Evolutionary conservation across 2,888 invertebrate species (phyloP).

Genomic region (Gerris lacustris): DNA sequence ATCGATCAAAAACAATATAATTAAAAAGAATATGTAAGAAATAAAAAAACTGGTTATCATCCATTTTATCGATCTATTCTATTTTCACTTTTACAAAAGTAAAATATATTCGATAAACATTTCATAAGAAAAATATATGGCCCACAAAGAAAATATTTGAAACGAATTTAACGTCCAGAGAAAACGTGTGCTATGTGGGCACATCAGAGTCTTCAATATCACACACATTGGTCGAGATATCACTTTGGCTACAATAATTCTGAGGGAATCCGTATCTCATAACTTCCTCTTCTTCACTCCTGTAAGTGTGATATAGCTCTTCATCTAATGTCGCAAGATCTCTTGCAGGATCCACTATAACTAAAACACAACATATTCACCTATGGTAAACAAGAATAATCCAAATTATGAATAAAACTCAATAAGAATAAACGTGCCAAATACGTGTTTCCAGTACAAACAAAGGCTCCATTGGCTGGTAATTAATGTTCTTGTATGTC

Average conservation of each 20-base stretch:
- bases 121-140: not conserved
- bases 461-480: too few relatives aligned
- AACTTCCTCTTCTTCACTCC: slow-evolving; percentile 42
- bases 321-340: slow-evolving; percentile 56
- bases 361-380: not conserved
- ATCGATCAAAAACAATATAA: too few relatives aligned
- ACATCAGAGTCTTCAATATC: slow-evolving; percentile 64
- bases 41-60: not conserved
- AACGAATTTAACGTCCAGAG: not conserved
- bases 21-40: not conserved
- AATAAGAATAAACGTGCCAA: too few relatives aligned
- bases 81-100: not conserved
- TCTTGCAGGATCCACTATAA: slow-evolving; percentile 44
- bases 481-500: too few relatives aligned
- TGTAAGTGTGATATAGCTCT: slow-evolving; percentile 54
- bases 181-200: slow-evolving; percentile 29
- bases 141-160: not conserved
- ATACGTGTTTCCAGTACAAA: too few relatives aligned
- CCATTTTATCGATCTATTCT: not conserved
- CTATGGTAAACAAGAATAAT: too few relatives aligned
- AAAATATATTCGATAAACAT: not conserved
- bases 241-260: slow-evolving; percentile 66
- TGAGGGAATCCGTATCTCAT: slow-evolving; percentile 43
- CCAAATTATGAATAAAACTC: too few relatives aligned
- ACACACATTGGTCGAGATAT: slow-evolving; percentile 75